Conservation (phyloP, 1,140 invertebrate species). For the Nylanderia fulva region DNA sequence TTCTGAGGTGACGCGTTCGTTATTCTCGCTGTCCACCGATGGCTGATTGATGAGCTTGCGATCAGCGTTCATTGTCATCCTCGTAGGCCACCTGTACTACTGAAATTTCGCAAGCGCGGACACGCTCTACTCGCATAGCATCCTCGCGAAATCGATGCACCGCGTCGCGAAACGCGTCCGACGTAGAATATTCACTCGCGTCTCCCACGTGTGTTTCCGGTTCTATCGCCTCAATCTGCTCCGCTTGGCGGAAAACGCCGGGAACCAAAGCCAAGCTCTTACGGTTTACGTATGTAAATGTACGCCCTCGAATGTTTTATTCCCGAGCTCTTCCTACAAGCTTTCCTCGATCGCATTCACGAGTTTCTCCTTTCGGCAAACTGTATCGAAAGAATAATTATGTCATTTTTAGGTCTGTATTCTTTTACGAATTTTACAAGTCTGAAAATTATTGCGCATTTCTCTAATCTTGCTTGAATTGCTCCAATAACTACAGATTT, state of each 20-base stretch:
- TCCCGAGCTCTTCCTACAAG: constrained; percentile 9
- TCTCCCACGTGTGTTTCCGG: too few relatives aligned
- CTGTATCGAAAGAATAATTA: constrained; percentile 28
- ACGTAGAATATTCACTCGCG: constrained; percentile 7
- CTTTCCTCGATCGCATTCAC: constrained; percentile 8
- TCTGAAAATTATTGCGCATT: not conserved
- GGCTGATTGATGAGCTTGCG: constrained; percentile 72
- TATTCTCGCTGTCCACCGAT: constrained; percentile 77
- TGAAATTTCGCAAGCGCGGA: constrained; percentile 34
- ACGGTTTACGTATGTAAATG: constrained; percentile 22
- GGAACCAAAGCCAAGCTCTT: not conserved
- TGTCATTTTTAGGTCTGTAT: not conserved
- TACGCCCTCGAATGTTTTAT: constrained; percentile 31
- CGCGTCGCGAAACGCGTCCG: constrained; percentile 19
- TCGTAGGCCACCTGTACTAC: constrained; percentile 54
- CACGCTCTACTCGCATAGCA: constrained; percentile 52
- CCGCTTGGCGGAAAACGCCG: constrained; percentile 35
- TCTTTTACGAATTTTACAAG: not conserved
- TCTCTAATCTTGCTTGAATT: not conserved
- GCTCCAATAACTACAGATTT: not conserved
- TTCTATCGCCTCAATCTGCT: constrained; percentile 28
- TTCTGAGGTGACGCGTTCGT: constrained; percentile 71
- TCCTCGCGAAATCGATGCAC: not conserved
- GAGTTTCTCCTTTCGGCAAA: not conserved
- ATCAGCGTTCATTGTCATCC: constrained; percentile 76